Evolutionary conservation across 2,113 vertebrate species (phyloP).

Genomic region (Myiozetetes cayanensis): DNA sequence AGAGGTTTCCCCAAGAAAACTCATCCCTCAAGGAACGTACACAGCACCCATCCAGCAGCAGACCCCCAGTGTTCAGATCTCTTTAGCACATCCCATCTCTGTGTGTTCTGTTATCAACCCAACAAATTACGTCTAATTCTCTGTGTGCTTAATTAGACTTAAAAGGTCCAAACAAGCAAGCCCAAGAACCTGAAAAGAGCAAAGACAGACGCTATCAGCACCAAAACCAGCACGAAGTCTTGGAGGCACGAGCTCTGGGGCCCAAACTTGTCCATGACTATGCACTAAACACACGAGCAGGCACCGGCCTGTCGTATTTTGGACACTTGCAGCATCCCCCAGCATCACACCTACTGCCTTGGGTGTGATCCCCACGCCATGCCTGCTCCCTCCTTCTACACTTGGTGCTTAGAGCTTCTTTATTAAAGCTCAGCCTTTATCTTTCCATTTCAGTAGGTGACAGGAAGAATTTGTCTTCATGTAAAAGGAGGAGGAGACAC

Average conservation of each 20-base stretch:
- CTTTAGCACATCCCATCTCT: background rate
- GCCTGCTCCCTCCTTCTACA: background rate
- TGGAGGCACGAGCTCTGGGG: background rate
- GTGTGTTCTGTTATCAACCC: fast-evolving
- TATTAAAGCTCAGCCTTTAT: slow-evolving; percentile 66
- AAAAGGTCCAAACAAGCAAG: background rate
- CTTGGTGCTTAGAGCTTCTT: slow-evolving; percentile 12
- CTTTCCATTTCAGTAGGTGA: slow-evolving; percentile 66
- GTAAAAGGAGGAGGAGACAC: slow-evolving; percentile 67
- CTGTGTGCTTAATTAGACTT: background rate
- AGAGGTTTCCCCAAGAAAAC: background rate
- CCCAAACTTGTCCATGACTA: background rate
- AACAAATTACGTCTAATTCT: background rate
- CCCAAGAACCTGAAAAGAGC: background rate
- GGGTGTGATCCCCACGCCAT: background rate
- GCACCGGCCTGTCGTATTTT: background rate
- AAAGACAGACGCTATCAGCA: background rate
- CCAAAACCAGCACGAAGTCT: background rate
- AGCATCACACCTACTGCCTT: background rate
- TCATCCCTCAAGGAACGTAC: background rate
- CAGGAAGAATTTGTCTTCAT: slow-evolving; percentile 54
- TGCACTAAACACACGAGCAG: background rate
- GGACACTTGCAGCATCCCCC: background rate
- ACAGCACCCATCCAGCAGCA: background rate
- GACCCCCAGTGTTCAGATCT: fast-evolving